These are phyloP conservation scores for Petroica traversi DNA, from an alignment of 2,113 vertebrate genomes.

Conservation along the genomic window DNA sequence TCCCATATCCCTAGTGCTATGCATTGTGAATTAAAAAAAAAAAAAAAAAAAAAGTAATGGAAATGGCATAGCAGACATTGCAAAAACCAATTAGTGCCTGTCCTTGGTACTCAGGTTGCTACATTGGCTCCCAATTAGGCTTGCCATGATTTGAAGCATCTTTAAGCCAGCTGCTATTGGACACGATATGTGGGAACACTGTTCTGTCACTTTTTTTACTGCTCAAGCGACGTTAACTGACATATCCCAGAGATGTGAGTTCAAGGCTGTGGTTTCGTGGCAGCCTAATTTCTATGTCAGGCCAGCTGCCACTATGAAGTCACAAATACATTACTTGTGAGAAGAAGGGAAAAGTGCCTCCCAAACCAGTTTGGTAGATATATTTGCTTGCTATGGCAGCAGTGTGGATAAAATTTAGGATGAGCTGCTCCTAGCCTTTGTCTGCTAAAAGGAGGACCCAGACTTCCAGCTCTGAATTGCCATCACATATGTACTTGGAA, in stretches of 20 bases:
- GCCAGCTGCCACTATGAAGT: not conserved
- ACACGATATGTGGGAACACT: not conserved
- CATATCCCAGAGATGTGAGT: not conserved
- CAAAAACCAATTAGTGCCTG: not conserved
- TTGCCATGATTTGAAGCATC: conserved; percentile 19
- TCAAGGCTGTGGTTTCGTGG: not conserved
- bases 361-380: not conserved
- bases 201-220: not conserved
- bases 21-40: not conserved
- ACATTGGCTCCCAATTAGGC: not conserved
- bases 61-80: not conserved
- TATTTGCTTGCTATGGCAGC: not conserved
- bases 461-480: not conserved
- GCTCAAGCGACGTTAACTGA: not conserved
- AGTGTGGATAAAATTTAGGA: not conserved
- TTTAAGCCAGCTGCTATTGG: not conserved
- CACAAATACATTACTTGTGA: not conserved
- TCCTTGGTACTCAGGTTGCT: not conserved
- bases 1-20: not conserved
- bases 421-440: not conserved
- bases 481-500: not conserved
- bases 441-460: not conserved
- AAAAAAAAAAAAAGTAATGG: not conserved
- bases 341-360: not conserved
- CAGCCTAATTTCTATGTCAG: not conserved